phyloP scores from a whole-genome alignment of 92 coral and sea anemone genomes.

The Epizoanthus ramosus region DNA sequence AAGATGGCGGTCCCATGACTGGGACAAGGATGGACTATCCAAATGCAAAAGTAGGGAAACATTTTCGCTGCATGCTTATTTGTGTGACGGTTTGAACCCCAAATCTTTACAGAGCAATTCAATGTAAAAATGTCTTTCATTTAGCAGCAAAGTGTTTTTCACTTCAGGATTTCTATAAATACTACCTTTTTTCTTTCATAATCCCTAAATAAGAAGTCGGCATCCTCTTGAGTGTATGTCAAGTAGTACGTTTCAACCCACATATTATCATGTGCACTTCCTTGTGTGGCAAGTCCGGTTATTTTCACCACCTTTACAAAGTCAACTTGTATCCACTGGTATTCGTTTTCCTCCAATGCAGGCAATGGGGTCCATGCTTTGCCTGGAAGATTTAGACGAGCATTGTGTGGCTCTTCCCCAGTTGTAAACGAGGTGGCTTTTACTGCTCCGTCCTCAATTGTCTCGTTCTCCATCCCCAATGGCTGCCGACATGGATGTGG shows the following conservation, averaged over 20 bases:
- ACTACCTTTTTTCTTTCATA: not conserved
- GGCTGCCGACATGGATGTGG: not conserved
- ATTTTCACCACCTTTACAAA: not conserved
- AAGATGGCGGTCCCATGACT: too few relatives aligned
- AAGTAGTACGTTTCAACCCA: not conserved
- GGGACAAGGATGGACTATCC: too few relatives aligned
- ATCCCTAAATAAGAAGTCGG: not conserved
- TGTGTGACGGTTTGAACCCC: too few relatives aligned
- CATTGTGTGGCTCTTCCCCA: not conserved
- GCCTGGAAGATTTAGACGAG: not conserved
- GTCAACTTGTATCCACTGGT: not conserved
- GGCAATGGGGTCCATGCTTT: not conserved
- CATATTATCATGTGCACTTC: not conserved
- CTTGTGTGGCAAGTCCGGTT: not conserved
- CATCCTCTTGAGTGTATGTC: not conserved
- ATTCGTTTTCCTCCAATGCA: not conserved
- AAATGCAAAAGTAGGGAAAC: too few relatives aligned
- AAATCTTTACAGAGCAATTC: too few relatives aligned
- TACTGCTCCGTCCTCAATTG: not conserved
- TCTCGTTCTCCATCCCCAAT: not conserved
- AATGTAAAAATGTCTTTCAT: too few relatives aligned
- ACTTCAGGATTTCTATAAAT: too few relatives aligned
- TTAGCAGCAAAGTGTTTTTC: too few relatives aligned
- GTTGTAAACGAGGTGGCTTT: not conserved
- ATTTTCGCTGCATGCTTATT: too few relatives aligned